Evolutionary conservation across 2,888 invertebrate genomes (phyloP).

Genomic region (Plebejus argus): DNA sequence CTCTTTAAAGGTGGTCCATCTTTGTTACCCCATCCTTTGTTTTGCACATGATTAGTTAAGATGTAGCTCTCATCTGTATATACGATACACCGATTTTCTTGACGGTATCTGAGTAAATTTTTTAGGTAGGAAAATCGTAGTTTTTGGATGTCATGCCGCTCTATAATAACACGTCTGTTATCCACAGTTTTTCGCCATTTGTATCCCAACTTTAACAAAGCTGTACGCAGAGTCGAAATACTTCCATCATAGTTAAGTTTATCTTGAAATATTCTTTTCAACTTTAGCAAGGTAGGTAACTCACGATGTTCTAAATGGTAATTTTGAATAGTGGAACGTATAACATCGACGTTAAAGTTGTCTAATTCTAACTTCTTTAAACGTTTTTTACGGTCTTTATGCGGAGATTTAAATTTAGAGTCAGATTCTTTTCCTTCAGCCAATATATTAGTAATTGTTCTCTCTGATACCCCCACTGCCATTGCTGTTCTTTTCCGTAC

Average conservation of each 20-base stretch:
- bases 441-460: conserved; percentile 39
- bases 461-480: conserved; percentile 38
- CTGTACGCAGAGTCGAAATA: conserved; percentile 38
- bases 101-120: conserved; percentile 37
- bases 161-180: conserved; percentile 36
- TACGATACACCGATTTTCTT: conserved; percentile 36
- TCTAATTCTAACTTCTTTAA: conserved; percentile 35
- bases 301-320: conserved; percentile 37
- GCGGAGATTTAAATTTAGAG: conserved; percentile 37
- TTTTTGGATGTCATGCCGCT: conserved; percentile 35
- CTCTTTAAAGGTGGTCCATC: conserved; percentile 39
- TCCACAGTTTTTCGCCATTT: conserved; percentile 39
- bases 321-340: conserved; percentile 39
- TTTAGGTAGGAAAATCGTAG: conserved; percentile 37
- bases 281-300: conserved; percentile 39
- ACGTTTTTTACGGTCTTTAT: conserved; percentile 37
- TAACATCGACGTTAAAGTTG: conserved; percentile 35
- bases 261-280: conserved; percentile 41
- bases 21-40: conserved; percentile 40
- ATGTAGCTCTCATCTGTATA: conserved; percentile 39
- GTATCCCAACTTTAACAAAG: conserved; percentile 38
- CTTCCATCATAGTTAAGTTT: conserved; percentile 40
- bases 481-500: conserved; percentile 37
- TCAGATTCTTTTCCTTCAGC: conserved; percentile 37
- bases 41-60: conserved; percentile 40